Evolutionary conservation across 1,140 invertebrate species (phyloP).

Genomic region (Campodea augens): DNA sequence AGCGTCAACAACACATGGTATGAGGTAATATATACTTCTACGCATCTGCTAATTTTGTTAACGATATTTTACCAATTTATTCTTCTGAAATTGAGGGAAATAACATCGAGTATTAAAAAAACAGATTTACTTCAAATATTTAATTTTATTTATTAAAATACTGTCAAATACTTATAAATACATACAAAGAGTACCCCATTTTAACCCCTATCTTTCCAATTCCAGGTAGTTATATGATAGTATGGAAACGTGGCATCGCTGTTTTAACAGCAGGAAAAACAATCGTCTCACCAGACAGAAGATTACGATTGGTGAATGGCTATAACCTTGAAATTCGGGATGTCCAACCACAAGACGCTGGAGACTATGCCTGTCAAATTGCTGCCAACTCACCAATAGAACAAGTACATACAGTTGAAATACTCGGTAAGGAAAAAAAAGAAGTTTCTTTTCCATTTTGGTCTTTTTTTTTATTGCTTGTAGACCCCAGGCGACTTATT

Average conservation of each 20-base stretch:
- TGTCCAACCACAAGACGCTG: constrained; percentile 32
- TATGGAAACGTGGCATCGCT: constrained; percentile 35
- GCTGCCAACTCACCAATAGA: constrained; percentile 33
- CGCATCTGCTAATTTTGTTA: no score
- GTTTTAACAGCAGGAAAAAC: constrained; percentile 34
- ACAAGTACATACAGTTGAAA: constrained; percentile 35
- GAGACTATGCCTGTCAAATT: constrained; percentile 38
- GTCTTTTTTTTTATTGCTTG: neutral
- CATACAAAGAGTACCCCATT: no score
- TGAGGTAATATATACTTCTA: no score
- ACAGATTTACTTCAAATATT: no score
- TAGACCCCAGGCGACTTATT: neutral
- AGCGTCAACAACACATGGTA: no score
- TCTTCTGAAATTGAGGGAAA: no score
- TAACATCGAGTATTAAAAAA: no score
- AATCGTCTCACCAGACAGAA: constrained; percentile 34
- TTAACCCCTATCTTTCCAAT: no score
- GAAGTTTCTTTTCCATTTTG: neutral
- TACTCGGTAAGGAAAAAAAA: constrained; percentile 29
- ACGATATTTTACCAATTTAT: no score
- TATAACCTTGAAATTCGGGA: constrained; percentile 35
- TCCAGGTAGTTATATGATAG: constrained; percentile 30
- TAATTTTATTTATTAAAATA: no score
- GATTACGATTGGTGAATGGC: constrained; percentile 29
- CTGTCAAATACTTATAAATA: no score